These are phyloP conservation scores for Eulemur rubriventer DNA, from an alignment of 2,797 vertebrate genomes.

Conservation along the genomic window DNA sequence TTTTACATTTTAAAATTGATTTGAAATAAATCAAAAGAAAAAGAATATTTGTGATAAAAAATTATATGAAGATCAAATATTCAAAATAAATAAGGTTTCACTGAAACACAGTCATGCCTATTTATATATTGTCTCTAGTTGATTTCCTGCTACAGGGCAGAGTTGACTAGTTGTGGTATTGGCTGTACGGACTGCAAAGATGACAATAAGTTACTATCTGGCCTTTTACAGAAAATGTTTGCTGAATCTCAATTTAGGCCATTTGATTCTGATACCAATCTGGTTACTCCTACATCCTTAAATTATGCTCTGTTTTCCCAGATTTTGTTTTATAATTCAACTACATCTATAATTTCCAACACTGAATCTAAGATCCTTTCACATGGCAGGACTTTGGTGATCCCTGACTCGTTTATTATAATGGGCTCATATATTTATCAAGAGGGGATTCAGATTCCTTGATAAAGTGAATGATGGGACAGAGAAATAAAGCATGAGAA, in stretches of 20 bases:
- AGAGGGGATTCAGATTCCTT: neutral
- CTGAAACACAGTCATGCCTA: neutral
- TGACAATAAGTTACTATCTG: neutral
- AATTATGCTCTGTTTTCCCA: neutral
- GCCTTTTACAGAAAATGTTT: neutral
- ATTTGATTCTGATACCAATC: neutral
- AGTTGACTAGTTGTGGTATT: too few relatives aligned
- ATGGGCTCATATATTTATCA: too few relatives aligned
- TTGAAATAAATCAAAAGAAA: neutral
- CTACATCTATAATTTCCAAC: neutral
- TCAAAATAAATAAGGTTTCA: neutral
- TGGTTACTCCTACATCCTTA: neutral
- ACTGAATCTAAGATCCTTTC: neutral
- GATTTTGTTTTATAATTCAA: neutral
- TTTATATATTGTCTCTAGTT: neutral
- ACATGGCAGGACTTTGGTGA: neutral
- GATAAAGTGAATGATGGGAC: neutral
- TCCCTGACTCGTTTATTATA: neutral
- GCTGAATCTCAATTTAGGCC: neutral
- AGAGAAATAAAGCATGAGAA: neutral
- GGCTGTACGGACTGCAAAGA: neutral
- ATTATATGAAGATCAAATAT: neutral
- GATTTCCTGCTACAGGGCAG: neutral
- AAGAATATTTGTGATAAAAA: neutral
- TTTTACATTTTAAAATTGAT: neutral